phyloP scores from a whole-genome alignment of 2,888 invertebrate genomes.

The Tenthredo distinguenda region DNA sequence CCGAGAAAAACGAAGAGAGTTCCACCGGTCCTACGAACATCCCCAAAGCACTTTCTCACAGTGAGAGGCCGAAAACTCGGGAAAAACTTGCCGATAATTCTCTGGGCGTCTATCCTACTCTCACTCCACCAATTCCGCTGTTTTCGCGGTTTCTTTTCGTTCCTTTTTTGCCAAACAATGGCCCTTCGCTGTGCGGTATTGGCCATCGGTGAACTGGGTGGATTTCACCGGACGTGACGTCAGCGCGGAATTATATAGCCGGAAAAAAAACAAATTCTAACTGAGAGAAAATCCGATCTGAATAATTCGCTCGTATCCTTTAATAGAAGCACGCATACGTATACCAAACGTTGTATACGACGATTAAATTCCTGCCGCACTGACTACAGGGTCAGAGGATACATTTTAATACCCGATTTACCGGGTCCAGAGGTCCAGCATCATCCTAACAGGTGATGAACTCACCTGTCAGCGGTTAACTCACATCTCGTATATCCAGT shows the following conservation, averaged over 20 bases:
- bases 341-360: background rate
- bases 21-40: constrained; percentile 43
- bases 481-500: constrained; percentile 66
- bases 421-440: constrained; percentile 59
- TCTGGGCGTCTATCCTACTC: constrained; percentile 29
- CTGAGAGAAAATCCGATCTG: constrained; percentile 16
- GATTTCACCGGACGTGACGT: constrained; percentile 25
- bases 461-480: constrained; percentile 62
- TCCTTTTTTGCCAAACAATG: constrained; percentile 55
- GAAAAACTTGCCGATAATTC: constrained; percentile 42
- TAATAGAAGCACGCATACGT: background rate
- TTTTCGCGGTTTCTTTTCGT: constrained; percentile 44
- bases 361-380: background rate
- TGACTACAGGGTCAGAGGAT: constrained; percentile 35
- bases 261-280: background rate
- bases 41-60: constrained; percentile 36
- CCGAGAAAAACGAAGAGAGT: constrained; percentile 73
- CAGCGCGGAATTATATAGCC: constrained; percentile 19
- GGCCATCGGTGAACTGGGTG: background rate
- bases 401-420: constrained; percentile 35
- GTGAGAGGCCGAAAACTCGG: constrained; percentile 43
- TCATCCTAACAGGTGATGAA: constrained; percentile 54
- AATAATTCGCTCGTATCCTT: constrained; percentile 6
- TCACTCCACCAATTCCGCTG: constrained; percentile 22
- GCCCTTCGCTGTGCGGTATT: constrained; percentile 13